A percentile compares a stretch with the other conserved stretches of the same genome.
Conservation (phyloP, 2,888 invertebrate genomes). For the Synergus itoensis region DNA sequence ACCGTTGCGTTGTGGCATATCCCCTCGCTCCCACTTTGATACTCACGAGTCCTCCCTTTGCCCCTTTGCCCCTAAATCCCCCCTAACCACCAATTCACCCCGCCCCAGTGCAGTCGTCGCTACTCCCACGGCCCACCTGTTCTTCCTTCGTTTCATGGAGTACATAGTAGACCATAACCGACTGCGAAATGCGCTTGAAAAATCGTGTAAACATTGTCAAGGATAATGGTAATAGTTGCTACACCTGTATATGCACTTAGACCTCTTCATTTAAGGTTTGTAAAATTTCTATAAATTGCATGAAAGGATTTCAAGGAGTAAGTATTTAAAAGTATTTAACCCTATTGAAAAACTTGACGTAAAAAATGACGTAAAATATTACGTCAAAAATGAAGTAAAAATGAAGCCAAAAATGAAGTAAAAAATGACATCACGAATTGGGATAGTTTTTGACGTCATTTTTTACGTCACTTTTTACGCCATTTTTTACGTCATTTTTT, state of each 20-base stretch:
- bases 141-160: slow-evolving; percentile 59
- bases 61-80: slow-evolving; percentile 25
- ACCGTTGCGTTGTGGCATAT: slow-evolving; percentile 40
- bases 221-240: not conserved
- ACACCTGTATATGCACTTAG: not conserved
- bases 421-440: too few relatives aligned
- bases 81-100: slow-evolving; percentile 44
- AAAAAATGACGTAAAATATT: too few relatives aligned
- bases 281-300: too few relatives aligned
- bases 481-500: too few relatives aligned
- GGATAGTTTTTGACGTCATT: too few relatives aligned
- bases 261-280: too few relatives aligned
- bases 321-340: too few relatives aligned
- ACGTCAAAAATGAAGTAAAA: too few relatives aligned
- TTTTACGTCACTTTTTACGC: too few relatives aligned
- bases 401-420: too few relatives aligned
- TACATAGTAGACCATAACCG: slow-evolving; percentile 62
- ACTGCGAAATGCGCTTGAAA: slow-evolving; percentile 50
- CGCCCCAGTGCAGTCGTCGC: slow-evolving; percentile 53
- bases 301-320: too few relatives aligned
- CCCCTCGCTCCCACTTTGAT: slow-evolving; percentile 49
- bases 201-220: not conserved
- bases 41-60: slow-evolving; percentile 33
- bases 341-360: too few relatives aligned
- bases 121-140: slow-evolving; percentile 71